Base-by-base conservation (phyloP, 2,888 invertebrate genomes). In the Meliscaeva auricollis region DNA sequence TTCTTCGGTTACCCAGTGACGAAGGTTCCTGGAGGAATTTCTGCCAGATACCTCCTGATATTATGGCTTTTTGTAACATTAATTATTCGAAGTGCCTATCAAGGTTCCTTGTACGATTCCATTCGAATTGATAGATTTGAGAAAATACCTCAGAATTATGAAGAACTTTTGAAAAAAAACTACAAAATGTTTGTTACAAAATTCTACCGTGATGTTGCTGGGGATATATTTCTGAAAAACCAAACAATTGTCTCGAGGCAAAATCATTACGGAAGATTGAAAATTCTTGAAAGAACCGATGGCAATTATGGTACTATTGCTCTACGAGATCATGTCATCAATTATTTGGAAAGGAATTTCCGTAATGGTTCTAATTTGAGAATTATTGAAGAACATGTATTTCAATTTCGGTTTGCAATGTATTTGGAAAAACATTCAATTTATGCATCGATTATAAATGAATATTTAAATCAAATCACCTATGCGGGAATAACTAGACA, bases 71-170 rank as follows among this genome's bases (percentile, higher is more conserved):
- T 89, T 15, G 66, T 82, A 32, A 87, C 88, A 0, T 35, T 90
- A 7, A 83, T 91, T 1, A 50, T 91, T 64, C 89, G 91, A 26
- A 88, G 76, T 52, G 90, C 89, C 54, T 91, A 91, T 69, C 91
- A 91, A 75, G 41, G 69, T 0, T 75, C 75, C 2, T 38, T 81
- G 3, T 76, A 64, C 32, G 54, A 62, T 15, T 73, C 78, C 0
- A 60, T 83, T 32, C 68, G 62, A 7, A 54, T 48, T 20, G 52
- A 83, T 30, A 26, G 44, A 54, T 38, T 22, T 20, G 48, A 50
- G 8, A 48, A 35, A 66, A 11, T 66, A 9, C 66, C 66, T 5
- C 3, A 35, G 0, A 50, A 35, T n/a, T 66, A 66, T n/a, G 35
- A 66, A 0, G 48, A 66, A 4, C 66, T 66, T 6, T 35, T 50